These are phyloP conservation scores for Delphinus delphis DNA, from an alignment of 2,113 vertebrate genomes.

Conservation along the genomic window DNA sequence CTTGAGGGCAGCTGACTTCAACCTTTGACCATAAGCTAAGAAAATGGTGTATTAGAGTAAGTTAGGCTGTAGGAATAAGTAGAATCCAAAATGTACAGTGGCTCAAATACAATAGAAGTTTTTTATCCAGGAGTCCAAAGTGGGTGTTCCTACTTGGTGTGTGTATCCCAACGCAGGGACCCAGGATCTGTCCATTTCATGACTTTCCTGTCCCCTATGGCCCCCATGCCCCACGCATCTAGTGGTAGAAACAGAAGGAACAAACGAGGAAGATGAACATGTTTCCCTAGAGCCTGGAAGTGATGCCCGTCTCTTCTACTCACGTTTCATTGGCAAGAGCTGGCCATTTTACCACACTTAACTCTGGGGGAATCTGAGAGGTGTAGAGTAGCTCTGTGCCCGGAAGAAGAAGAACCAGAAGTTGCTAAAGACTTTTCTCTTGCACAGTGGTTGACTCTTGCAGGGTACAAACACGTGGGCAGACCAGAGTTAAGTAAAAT, in stretches of 20 bases:
- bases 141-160: background rate
- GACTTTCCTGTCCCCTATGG: background rate
- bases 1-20: background rate
- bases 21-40: background rate
- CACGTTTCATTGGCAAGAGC: background rate
- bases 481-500: background rate
- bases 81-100: background rate
- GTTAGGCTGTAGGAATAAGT: background rate
- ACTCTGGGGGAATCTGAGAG: background rate
- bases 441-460: background rate
- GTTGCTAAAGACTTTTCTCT: background rate
- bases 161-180: background rate
- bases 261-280: rapidly evolving
- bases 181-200: background rate
- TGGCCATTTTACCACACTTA: background rate
- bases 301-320: background rate
- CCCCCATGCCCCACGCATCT: rapidly evolving
- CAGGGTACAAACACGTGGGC: background rate
- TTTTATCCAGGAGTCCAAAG: background rate
- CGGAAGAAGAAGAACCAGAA: background rate
- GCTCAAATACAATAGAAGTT: background rate
- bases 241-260: background rate
- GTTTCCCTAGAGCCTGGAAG: background rate
- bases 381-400: background rate
- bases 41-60: background rate